A percentile compares a stretch with the other conserved stretches of the same genome.
Conservation (phyloP, 2,797 vertebrate genomes). For the Momotus momota region DNA sequence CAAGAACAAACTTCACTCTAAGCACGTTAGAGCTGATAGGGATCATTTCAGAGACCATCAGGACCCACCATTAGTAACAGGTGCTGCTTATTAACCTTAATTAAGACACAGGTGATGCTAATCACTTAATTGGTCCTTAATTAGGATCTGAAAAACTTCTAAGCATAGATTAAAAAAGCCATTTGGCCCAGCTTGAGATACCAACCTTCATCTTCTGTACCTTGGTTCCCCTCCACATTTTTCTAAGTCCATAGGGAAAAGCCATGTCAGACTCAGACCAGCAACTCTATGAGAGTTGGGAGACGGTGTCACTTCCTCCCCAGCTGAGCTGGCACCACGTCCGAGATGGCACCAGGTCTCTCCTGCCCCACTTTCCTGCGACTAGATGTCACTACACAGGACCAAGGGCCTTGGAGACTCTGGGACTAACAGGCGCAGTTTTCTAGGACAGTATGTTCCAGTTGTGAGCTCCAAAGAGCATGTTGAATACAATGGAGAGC, state of each 20-base stretch:
- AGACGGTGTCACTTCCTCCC: not conserved
- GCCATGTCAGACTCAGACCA: not conserved
- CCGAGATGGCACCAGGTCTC: slow-evolving; percentile 30
- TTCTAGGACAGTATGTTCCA: slow-evolving; percentile 64
- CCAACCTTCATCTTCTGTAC: not conserved
- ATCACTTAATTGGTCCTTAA: not conserved
- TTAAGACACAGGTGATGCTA: not conserved
- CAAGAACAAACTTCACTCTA: not conserved
- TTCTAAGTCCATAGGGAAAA: not conserved
- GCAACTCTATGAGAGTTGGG: not conserved
- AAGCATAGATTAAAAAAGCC: not conserved
- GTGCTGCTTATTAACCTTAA: slow-evolving; percentile 1
- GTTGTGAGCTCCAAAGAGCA: slow-evolving; percentile 29
- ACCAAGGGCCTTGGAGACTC: slow-evolving; percentile 32
- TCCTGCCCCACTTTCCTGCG: slow-evolving; percentile 39
- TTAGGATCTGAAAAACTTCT: not conserved
- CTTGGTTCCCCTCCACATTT: not conserved
- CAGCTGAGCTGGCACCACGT: not conserved
- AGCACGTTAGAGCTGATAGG: not conserved
- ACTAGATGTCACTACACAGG: not conserved
- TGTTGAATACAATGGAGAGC: accelerated
- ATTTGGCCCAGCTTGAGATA: not conserved
- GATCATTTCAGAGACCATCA: not conserved
- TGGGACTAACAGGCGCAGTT: not conserved
- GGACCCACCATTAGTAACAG: not conserved